Evolutionary conservation across 2,113 vertebrate genomes (phyloP).

Genomic region (Lanius ludovicianus): DNA sequence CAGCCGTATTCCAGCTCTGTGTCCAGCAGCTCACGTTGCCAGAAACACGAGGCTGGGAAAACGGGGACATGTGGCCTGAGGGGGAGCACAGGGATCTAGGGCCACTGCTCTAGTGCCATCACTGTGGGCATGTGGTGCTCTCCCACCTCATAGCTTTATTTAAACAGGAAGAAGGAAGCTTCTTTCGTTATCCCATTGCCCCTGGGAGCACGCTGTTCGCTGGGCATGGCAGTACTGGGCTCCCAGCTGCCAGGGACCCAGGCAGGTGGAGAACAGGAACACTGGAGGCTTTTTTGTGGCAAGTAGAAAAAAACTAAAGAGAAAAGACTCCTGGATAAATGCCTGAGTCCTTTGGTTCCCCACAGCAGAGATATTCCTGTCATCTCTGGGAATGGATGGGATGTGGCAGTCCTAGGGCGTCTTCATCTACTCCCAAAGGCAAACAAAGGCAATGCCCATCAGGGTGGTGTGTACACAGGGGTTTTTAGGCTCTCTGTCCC

Average conservation of each 20-base stretch:
- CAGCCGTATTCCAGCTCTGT: neutral
- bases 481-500: neutral
- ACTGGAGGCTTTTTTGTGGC: neutral
- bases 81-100: neutral
- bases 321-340: neutral
- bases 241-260: neutral
- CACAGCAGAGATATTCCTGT: neutral
- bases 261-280: neutral
- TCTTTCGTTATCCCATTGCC: neutral
- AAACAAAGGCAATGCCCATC: neutral
- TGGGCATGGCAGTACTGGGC: neutral
- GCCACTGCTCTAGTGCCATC: neutral
- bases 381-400: neutral
- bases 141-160: neutral
- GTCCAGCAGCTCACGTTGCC: neutral
- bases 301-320: neutral
- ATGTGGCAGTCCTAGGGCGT: neutral
- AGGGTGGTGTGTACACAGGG: neutral
- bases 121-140: rapidly evolving
- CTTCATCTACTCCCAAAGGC: neutral
- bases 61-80: neutral
- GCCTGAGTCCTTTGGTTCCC: neutral
- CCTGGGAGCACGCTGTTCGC: neutral
- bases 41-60: neutral
- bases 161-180: neutral